phyloP scores from a whole-genome alignment of 1,140 invertebrate genomes.

The Scaptomyza montana region DNA sequence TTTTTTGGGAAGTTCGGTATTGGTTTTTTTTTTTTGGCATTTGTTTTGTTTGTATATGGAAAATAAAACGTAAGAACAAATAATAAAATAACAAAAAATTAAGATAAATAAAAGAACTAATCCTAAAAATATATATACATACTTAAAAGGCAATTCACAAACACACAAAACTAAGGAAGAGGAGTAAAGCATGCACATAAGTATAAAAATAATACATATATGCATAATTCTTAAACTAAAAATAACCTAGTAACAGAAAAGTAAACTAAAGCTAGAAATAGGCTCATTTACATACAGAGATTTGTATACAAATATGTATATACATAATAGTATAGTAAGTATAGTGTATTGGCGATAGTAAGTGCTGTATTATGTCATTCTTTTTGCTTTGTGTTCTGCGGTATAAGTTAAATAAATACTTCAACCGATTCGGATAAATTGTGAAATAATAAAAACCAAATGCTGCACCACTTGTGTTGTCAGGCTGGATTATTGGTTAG shows the following conservation, averaged over 20 bases:
- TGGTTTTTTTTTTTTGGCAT: constrained; percentile 27
- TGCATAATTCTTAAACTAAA: constrained; percentile 1
- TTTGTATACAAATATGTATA: constrained; percentile 13
- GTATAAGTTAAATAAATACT: constrained; percentile 12
- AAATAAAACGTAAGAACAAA: constrained; percentile 72
- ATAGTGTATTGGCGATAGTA: constrained; percentile 2
- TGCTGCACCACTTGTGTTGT: constrained; percentile 67
- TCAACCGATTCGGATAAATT: constrained; percentile 19
- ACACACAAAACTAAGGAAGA: constrained; percentile 28
- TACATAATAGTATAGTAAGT: not conserved
- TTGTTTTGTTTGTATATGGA: constrained; percentile 61
- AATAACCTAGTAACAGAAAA: not conserved
- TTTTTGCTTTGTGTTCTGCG: constrained; percentile 11
- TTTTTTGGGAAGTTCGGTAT: constrained; percentile 41
- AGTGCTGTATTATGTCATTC: constrained; percentile 16
- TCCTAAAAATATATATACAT: constrained; percentile 37
- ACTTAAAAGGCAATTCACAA: constrained; percentile 39
- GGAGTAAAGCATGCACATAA: not conserved
- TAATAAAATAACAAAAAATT: constrained; percentile 19
- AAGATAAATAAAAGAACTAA: constrained; percentile 40
- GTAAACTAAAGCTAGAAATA: constrained; percentile 6
- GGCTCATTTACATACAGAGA: not conserved
- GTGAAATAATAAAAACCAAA: constrained; percentile 46
- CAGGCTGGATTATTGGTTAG: constrained; percentile 63
- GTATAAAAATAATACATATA: constrained; percentile 13